Conservation (phyloP, 2,797 vertebrate genomes). For the Poeciliopsis paucimaculata region DNA sequence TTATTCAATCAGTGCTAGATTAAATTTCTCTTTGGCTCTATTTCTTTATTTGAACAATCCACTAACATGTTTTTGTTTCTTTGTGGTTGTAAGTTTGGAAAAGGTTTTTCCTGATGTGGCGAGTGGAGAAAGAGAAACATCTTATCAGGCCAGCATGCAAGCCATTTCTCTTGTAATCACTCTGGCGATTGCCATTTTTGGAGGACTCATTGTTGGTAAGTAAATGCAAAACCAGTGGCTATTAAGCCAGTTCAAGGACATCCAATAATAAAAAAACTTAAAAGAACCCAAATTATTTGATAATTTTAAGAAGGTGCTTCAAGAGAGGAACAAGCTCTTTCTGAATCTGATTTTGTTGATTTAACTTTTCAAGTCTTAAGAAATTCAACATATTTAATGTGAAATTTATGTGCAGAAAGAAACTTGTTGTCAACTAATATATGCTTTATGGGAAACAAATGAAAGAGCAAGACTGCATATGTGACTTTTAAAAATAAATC, state of each 20-base stretch:
- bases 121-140: rapidly evolving
- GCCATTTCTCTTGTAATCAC: conserved; percentile 83
- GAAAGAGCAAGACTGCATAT: not conserved
- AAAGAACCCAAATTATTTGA: not conserved
- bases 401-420: not conserved
- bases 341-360: not conserved
- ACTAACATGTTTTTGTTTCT: not conserved
- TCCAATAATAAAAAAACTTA: not conserved
- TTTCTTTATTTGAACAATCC: not conserved
- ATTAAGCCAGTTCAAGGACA: not conserved
- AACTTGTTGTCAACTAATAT: not conserved
- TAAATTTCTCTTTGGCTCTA: too few relatives aligned
- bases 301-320: not conserved
- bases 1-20: not conserved
- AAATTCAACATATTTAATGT: not conserved
- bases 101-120: conserved; percentile 82
- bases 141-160: conserved; percentile 79
- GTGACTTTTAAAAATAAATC: not conserved
- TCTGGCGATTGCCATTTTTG: conserved; percentile 81
- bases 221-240: not conserved
- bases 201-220: conserved; percentile 87
- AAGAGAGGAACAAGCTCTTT: not conserved
- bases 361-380: not conserved
- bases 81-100: conserved; percentile 71
- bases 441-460: not conserved